Base-by-base conservation (phyloP, 2,888 invertebrate genomes). In the Gortyna flavago region DNA sequence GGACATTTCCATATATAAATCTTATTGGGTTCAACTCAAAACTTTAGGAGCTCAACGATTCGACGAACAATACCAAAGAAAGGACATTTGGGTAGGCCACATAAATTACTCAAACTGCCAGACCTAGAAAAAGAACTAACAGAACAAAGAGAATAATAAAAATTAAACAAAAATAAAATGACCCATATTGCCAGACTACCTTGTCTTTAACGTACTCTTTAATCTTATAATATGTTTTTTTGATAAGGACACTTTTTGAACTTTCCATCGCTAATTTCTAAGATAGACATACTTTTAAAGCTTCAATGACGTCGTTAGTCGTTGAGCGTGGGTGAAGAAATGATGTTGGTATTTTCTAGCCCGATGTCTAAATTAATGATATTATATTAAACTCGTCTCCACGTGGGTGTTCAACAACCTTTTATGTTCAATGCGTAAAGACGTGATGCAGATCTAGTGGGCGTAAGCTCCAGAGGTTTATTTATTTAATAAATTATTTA, bases 301-400 rank as follows among this genome's bases (percentile, higher is more conserved):
- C 25, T 68, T 68, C 9, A 35, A 68, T 32, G 32, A 16, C 68
- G 32, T 51, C 32, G 18, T 61, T 48, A 32, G 48, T 41, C 9
- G 11, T 32, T 7, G n/a, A 41, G 51, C 38, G 77, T 75, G 32
- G 77, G 62, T 35, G n/a, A 16, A 41, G n/a, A n/a, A 51, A 76
- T 51, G 3, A 21, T 32, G 32, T 76, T 75, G 29, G 13, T 1
- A 54, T 75, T 44, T n/a, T 51, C 32, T n/a, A 18, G 32, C 25
- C 13, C 5, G 16, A 8, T 8, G n/a, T 41, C 11, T 29, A 38
- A 9, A 38, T 75, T 62, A 41, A 41, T 32, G 64, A 4, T 7
- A 18, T 41, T 51, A 32, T 18, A 61, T 32, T 62, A 62, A 51
- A 35, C 16, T 76, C 2, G n/a, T 21, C 16, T 2, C 18, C 13